Base-by-base conservation (phyloP, 2,797 vertebrate species). In the Xyrichtys novacula region DNA sequence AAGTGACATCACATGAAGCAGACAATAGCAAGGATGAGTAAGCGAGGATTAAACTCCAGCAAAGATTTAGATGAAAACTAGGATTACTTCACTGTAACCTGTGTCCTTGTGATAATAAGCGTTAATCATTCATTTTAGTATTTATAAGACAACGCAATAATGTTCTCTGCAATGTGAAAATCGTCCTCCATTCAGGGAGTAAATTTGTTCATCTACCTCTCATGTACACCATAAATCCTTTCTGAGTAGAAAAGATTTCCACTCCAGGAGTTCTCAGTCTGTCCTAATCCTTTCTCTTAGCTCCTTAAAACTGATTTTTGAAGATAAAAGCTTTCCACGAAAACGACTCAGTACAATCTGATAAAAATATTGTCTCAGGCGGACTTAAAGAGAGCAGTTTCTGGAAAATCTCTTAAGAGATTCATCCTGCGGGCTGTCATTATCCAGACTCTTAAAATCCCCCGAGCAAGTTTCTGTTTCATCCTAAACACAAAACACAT, bases 1-100 rank as follows among this genome's bases (percentile, higher is more conserved):
- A 71, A 36, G 55, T 84, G 70, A 88, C 61, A 65, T 89, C 79
- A 83, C 9, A 7, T 0, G 12, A 44, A 20, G 10, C 34, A 71
- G 50, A 76, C 26, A 52, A 54, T 16, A 1, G 9, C 25, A 1
- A 0, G 0, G 44, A 57, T 12, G 5, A 56, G 43, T 6, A 11
- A 0, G 5, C 0, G 5, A 63, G 29, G 23, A 54, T 54, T 15
- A 49, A 39, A 46, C 22, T 29, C 14, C 5, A n/a, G 11, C 39
- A 7, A 4, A 11, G 5, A 3, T 9, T 6, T 9, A 53, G 39
- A 71, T 20, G n/a, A 19, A n/a, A 22, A 46, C 72, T n/a, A 25
- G 5, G 31, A 67, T n/a, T 34, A 26, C n/a, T n/a, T 26, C 5
- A 10, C 14, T 28, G 19, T 28, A 0, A 32, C 16, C 11, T 31